Conservation (phyloP, 2,888 invertebrate species). For the Cancer borealis region DNA sequence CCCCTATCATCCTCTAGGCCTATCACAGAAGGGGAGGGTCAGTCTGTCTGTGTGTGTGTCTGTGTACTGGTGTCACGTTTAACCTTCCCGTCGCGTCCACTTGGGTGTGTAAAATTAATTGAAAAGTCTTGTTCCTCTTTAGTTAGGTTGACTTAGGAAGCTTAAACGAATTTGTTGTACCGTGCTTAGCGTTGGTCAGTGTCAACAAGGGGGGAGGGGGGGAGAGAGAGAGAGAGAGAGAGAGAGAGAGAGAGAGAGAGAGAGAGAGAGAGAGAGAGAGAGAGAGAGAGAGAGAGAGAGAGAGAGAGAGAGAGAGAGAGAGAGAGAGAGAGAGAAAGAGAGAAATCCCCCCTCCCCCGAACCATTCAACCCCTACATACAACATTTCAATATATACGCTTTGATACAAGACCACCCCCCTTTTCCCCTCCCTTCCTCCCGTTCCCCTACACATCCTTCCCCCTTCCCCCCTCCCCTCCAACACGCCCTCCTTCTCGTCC, state of each 20-base stretch:
- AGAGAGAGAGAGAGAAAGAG: not conserved
- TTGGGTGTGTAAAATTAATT: not conserved
- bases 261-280: slow-evolving; percentile 14
- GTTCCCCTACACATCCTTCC: not conserved
- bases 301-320: not conserved
- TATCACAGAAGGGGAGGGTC: not conserved
- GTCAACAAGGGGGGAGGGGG: too few relatives aligned
- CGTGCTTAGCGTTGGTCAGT: not conserved
- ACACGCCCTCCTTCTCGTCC: not conserved
- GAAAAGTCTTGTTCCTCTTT: not conserved
- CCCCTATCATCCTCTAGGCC: not conserved
- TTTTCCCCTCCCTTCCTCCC: not conserved
- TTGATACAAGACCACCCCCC: not conserved
- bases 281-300: slow-evolving; percentile 20
- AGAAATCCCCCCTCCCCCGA: not conserved
- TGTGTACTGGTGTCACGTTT: not conserved
- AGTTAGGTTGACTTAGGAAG: not conserved
- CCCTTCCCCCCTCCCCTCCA: not conserved
- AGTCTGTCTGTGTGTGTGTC: not conserved
- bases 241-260: slow-evolving; percentile 11
- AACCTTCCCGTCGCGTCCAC: not conserved
- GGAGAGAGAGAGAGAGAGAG: not conserved
- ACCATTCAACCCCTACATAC: too few relatives aligned
- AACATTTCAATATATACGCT: not conserved
- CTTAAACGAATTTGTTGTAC: not conserved